phyloP scores from a whole-genome alignment of 2,113 vertebrate species.

The Dromiciops gliroides region DNA sequence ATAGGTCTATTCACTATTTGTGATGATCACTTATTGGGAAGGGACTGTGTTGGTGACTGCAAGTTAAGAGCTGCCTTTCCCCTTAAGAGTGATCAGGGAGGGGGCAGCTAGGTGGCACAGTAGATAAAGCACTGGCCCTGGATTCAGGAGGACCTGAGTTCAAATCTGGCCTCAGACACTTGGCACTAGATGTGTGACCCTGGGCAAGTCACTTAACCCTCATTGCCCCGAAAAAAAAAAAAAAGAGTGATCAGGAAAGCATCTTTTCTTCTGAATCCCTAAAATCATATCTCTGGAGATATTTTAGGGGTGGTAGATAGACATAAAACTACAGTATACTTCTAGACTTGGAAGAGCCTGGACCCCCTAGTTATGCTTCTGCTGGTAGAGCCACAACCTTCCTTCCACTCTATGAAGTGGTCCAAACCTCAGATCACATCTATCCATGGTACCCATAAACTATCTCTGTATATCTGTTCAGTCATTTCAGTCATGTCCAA shows the following conservation, averaged over 20 bases:
- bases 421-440: background rate
- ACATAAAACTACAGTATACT: background rate
- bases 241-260: background rate
- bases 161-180: too few relatives aligned
- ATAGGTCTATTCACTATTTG: background rate
- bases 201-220: too few relatives aligned
- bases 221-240: too few relatives aligned
- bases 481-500: background rate
- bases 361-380: background rate
- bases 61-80: background rate
- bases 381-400: background rate
- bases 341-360: background rate
- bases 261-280: background rate
- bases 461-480: background rate
- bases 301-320: background rate
- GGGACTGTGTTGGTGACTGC: background rate
- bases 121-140: too few relatives aligned
- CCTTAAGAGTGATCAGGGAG: background rate
- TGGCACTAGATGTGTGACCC: too few relatives aligned
- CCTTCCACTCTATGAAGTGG: background rate
- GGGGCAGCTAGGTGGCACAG: too few relatives aligned
- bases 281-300: background rate
- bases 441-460: background rate
- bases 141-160: too few relatives aligned
- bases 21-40: background rate